Conservation (phyloP, 35 echinoderm and acorn worm species). For the Ptychodera flava region DNA sequence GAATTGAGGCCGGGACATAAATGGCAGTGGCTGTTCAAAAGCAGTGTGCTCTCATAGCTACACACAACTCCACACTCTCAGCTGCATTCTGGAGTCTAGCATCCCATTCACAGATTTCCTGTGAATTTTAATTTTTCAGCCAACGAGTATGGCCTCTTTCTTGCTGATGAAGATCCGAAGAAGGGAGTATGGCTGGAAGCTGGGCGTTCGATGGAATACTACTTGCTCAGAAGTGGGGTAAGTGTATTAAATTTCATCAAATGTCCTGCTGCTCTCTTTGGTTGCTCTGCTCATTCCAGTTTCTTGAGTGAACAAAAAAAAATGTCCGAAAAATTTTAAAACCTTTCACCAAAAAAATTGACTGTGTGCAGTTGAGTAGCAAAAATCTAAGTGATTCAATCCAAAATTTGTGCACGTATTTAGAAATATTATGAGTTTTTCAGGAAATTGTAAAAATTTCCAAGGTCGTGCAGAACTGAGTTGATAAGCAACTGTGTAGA, state of each 20-base stretch:
- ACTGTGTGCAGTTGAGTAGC: too few relatives aligned
- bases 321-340: too few relatives aligned
- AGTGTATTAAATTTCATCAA: constrained; percentile 1
- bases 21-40: not conserved
- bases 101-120: too few relatives aligned
- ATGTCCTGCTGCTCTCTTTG: not conserved
- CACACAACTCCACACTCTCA: too few relatives aligned
- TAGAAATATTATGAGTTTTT: not conserved
- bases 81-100: too few relatives aligned
- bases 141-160: constrained; percentile 83
- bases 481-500: not conserved
- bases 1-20: not conserved
- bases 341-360: too few relatives aligned
- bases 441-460: not conserved
- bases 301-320: not conserved
- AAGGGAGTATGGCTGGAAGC: constrained; percentile 94
- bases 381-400: too few relatives aligned
- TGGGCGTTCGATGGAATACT: constrained; percentile 75
- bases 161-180: constrained; percentile 92
- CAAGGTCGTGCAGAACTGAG: not conserved
- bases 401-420: not conserved
- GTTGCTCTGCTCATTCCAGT: not conserved
- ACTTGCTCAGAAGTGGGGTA: constrained; percentile 83
- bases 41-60: not conserved
- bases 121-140: constrained; percentile 26